phyloP scores from a whole-genome alignment of 2,797 vertebrate species.

The Artibeus jamaicensis region DNA sequence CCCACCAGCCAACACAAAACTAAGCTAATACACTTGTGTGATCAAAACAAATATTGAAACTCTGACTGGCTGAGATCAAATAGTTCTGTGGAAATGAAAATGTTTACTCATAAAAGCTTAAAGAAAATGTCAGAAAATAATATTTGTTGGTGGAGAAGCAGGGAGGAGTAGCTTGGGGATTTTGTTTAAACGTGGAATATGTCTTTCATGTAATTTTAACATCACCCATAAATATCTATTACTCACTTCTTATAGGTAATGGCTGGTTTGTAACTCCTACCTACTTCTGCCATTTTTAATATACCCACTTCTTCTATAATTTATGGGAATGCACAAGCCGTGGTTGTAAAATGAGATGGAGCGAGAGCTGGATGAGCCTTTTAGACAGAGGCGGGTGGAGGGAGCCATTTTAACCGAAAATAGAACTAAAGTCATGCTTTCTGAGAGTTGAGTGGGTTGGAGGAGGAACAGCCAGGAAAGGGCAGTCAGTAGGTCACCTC shows the following conservation, averaged over 20 bases:
- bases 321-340: neutral
- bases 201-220: constrained; percentile 43
- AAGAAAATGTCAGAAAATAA: constrained; percentile 53
- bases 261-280: neutral
- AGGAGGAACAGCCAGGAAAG: neutral
- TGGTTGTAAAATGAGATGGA: constrained; percentile 17
- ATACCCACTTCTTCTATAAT: neutral
- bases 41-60: constrained; percentile 58
- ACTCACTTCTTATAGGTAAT: neutral
- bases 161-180: constrained; percentile 6
- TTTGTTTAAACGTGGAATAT: neutral
- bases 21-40: neutral
- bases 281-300: neutral
- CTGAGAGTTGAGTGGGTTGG: neutral
- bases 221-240: neutral
- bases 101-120: constrained; percentile 51
- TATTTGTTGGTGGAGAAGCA: constrained; percentile 37
- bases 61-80: neutral
- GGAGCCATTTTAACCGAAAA: constrained; percentile 47
- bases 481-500: neutral
- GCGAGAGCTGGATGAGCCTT: constrained; percentile 2
- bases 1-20: neutral
- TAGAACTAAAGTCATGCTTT: constrained; percentile 34
- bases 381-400: constrained; percentile 16
- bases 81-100: constrained; percentile 36